Evolutionary conservation across 2,888 invertebrate genomes (phyloP).

Genomic region (Gerris lacustris): DNA sequence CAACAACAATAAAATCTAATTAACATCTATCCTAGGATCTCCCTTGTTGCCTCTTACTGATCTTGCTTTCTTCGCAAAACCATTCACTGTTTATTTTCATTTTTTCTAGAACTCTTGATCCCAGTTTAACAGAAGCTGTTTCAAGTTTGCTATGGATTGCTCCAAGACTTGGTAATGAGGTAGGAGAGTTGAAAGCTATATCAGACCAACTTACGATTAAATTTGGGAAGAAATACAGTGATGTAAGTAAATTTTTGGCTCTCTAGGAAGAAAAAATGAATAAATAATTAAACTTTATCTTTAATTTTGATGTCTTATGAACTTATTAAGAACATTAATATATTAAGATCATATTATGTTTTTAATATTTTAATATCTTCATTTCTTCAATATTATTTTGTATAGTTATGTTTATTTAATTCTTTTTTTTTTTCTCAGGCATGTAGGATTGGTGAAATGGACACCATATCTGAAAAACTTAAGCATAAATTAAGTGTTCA

Average conservation of each 20-base stretch:
- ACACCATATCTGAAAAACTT: slow-evolving; percentile 76
- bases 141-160: slow-evolving; percentile 95
- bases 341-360: no score
- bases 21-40: no score
- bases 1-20: no score
- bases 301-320: not conserved
- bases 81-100: no score
- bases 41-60: no score
- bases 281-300: not conserved
- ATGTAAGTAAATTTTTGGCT: slow-evolving; percentile 36
- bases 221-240: slow-evolving; percentile 87
- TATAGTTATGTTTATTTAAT: no score
- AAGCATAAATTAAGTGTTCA: slow-evolving; percentile 88
- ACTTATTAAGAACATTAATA: no score
- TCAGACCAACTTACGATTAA: slow-evolving; percentile 78
- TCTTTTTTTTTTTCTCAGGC: slow-evolving; percentile 38
- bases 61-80: no score
- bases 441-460: slow-evolving; percentile 67
- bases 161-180: slow-evolving; percentile 77
- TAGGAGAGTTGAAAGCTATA: slow-evolving; percentile 63
- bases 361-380: no score
- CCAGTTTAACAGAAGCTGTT: slow-evolving; percentile 89
- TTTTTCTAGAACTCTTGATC: slow-evolving; percentile 56
- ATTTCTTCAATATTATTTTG: no score
- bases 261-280: not conserved